Base-by-base conservation (phyloP, 2,113 vertebrate genomes). In the Hylia prasina region DNA sequence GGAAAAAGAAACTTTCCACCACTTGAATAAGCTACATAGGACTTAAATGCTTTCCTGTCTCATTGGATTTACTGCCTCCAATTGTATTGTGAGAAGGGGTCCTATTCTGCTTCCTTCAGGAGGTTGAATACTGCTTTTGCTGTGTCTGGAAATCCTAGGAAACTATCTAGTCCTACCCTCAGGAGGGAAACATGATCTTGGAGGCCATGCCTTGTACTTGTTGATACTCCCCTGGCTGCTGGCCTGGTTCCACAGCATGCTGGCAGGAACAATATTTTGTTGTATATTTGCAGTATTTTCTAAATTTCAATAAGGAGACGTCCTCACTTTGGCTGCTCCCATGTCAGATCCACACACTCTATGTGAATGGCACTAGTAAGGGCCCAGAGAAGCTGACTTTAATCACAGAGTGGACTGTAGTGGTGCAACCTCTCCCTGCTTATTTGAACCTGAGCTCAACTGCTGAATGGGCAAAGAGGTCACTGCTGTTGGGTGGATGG, bases 301-400 rank as follows among this genome's bases (percentile, higher is more conserved):
- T 69, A n/a, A 33, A 23, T 27, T 58, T 64, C 4, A 1, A 3
- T 16, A 23, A 72, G 28, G 33, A n/a, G 13, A 25, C 4, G 1
- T 40, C 33, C 17, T 96, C 0, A 0, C 25, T 81, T 39, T 57
- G 31, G 2, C 37, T 77, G 33, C 10, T 66, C 8, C 24, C 0
- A 0, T 88, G 28, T 20, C 1, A 1, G 35, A 60, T 25, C 17
- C 14, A 20, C 14, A 4, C 7, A 8, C 8, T 63, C 48, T 1
- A 5, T 15, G 17, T 21, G 24, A 87, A 65, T 12, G 15, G 15
- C 25, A n/a, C 11, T 10, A 40, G 37, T 9, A 51, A 47, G 19
- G 37, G 4, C 17, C 17, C 33, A 58, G 44, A 51, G 51, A 39
- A 73, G 12, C 6, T n/a, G 37, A 45, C 13, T 51, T 44, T 4